These are phyloP conservation scores for Panonychus citri DNA, from an alignment of 1,140 invertebrate genomes.

Conservation along the genomic window DNA sequence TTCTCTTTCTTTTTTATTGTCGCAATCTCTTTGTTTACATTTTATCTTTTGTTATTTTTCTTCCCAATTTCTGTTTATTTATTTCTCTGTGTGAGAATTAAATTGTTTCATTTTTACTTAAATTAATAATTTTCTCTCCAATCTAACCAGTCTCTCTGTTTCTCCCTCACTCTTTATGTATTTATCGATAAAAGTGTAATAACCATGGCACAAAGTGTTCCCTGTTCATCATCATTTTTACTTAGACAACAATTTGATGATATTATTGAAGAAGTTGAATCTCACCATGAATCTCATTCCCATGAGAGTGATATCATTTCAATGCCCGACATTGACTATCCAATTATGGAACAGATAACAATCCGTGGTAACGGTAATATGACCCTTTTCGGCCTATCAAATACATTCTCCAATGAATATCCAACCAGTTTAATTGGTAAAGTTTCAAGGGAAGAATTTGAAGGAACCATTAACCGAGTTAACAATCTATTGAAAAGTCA, in stretches of 20 bases:
- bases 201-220: too few species aligned
- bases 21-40: too few species aligned
- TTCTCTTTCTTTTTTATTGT: too few species aligned
- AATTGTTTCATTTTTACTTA: too few species aligned
- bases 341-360: conserved; percentile 7
- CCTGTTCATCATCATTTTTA: too few species aligned
- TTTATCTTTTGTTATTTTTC: too few species aligned
- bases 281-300: background rate
- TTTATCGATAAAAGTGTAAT: too few species aligned
- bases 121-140: too few species aligned
- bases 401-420: conserved; percentile 7
- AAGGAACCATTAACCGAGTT: conserved; percentile 5
- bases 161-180: too few species aligned
- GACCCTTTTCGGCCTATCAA: conserved; percentile 12
- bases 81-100: too few species aligned
- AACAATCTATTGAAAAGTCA: conserved; percentile 7
- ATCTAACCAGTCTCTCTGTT: too few species aligned
- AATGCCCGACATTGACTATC: conserved; percentile 1
- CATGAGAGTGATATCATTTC: background rate
- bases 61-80: too few species aligned
- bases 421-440: conserved; percentile 9
- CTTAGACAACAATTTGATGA: background rate
- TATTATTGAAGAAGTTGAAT: conserved; percentile 7
- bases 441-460: conserved; percentile 11
- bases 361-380: conserved; percentile 12